Evolutionary conservation across 35 echinoderm and acorn worm species (phyloP).

Genomic region (Ptychodera flava): DNA sequence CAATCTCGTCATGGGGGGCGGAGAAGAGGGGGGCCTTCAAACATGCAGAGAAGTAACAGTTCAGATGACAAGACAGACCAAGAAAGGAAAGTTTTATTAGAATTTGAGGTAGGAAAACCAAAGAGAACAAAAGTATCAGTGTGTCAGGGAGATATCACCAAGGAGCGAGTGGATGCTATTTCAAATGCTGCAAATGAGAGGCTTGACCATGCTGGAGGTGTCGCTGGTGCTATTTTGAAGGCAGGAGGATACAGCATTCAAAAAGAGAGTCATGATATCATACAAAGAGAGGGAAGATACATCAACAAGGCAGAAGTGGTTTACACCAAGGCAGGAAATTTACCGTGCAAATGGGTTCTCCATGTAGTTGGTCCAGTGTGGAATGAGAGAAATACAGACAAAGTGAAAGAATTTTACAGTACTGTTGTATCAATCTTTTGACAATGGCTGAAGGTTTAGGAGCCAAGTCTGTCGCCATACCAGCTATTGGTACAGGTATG

Average conservation of each 20-base stretch:
- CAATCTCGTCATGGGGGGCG: background rate
- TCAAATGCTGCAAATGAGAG: background rate
- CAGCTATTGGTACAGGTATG: constrained; percentile 4
- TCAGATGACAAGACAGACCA: too few relatives aligned
- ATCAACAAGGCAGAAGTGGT: background rate
- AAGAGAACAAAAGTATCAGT: background rate
- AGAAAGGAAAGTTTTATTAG: too few relatives aligned
- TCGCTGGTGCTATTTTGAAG: background rate
- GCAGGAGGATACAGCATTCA: background rate
- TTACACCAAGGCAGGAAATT: background rate
- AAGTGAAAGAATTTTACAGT: background rate
- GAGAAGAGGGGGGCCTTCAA: too few relatives aligned
- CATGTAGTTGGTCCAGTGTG: constrained; percentile 9
- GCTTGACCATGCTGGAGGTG: background rate
- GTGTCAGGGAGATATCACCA: background rate
- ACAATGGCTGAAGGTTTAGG: background rate
- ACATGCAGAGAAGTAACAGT: background rate
- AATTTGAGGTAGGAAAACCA: too few relatives aligned
- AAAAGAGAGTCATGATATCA: background rate
- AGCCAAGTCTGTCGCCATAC: constrained; percentile 9
- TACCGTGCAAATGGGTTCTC: background rate
- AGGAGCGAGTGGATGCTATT: background rate
- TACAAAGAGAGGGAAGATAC: background rate
- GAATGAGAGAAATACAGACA: background rate
- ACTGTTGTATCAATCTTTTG: background rate